Percentiles rank a stretch among this genome's conserved stretches.
Evolutionary conservation across 2,888 invertebrate genomes (phyloP).

Genomic region (Hydrotaea cyrtoneurina): DNA sequence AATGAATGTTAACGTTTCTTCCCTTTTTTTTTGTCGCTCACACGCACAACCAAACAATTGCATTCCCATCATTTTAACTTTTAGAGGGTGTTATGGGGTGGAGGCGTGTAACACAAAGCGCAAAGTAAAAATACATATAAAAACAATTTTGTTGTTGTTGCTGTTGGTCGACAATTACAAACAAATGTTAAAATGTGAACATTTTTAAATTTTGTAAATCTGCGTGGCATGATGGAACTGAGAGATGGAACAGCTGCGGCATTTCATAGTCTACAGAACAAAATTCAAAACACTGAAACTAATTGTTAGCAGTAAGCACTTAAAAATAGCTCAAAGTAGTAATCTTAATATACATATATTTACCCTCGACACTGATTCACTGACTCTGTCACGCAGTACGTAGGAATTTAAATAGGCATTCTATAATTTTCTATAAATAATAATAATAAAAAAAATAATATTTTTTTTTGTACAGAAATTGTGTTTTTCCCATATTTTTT

Average conservation of each 20-base stretch:
- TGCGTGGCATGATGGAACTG: not conserved
- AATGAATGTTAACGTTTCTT: constrained; percentile 53
- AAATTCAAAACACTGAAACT: not conserved
- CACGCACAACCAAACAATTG: not conserved
- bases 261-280: not conserved
- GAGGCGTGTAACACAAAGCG: not conserved
- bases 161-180: not conserved
- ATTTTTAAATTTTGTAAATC: not conserved
- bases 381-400: too few species aligned
- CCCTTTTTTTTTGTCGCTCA: not conserved
- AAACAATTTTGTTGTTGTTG: not conserved
- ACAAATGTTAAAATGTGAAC: not conserved
- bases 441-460: too few species aligned
- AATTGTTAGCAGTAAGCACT: too few species aligned
- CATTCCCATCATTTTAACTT: not conserved
- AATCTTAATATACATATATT: too few species aligned
- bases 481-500: too few species aligned
- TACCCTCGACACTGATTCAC: too few species aligned
- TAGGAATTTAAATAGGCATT: too few species aligned
- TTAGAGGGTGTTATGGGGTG: not conserved
- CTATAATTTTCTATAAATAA: too few species aligned
- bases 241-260: not conserved
- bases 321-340: too few species aligned
- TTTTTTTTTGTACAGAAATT: too few species aligned
- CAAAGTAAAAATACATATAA: constrained; percentile 28